Evolutionary conservation across 2,797 vertebrate species (phyloP), one percentile per base, ranked within the genome.

Genomic region (Dipus sagitta): DNA sequence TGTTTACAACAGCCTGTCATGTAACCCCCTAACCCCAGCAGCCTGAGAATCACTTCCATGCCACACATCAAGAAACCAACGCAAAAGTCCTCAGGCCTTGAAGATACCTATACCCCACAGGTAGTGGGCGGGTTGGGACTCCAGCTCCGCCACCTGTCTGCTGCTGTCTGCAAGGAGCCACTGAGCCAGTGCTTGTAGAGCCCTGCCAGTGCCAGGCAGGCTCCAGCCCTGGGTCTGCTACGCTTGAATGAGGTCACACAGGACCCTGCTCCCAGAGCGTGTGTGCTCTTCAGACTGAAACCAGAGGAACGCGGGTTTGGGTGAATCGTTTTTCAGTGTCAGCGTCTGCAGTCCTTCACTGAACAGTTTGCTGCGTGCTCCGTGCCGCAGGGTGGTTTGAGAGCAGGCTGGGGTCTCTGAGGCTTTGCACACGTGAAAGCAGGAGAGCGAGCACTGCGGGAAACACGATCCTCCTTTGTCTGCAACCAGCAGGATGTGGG

Each of bases 361-460:
- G 52, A 24, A 47, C 64, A 1, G 68, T 13, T 30, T 17, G 8
- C 24, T 26, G 2, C 38, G 0, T 13, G 2, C n/a, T n/a, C 17
- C 7, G 10, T 30, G 0, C 28, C 54, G 28, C 1, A 17, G 67
- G 9, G 20, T 67, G 52, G 30, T 67, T 28, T 58, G 18, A 3
- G 28, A 1, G 13, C 13, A 30, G 5, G 1, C 26, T 64, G 14
- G 4, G 21, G 20, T 30, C 2, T 76, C 38, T 4, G 47, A 21
- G 80, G 20, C 30, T 47, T 2, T 24, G 1, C 87, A 30, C 0
- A 64, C 42, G 38, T 30, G 42, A 42, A 83, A 65, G 85, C 78
- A 38, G 96, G 95, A 97, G 96, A 92, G 94, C 94, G 96, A 92
- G 94, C 94, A 94, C 96, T 96, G 95, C 97, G 96, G 42, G 77